Evolutionary conservation across 2,113 vertebrate species (phyloP), one percentile per base, ranked within the genome.

Genomic region (Onychostruthus taczanowskii): DNA sequence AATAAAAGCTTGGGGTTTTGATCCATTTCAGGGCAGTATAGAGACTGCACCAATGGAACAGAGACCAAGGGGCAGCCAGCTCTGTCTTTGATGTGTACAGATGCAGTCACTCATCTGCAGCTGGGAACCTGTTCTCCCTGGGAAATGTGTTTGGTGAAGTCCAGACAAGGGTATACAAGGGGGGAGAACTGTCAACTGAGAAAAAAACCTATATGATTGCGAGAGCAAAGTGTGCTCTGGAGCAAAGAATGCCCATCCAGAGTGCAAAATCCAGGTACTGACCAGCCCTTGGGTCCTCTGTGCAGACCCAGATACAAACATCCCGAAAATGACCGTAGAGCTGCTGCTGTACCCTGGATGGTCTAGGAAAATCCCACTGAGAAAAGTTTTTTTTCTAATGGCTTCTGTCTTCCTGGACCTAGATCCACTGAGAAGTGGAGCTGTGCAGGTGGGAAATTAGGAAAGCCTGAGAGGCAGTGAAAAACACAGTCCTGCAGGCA

Each of bases 121-220:
- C n/a, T 66, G 30, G 69, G 72, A 84, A 70, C 14, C 7, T 59
- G 16, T 12, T 70, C 85, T 92, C 43, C 37, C 30, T 58, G 31
- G n/a, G 41, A 79, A 39, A 58, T 24, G 18, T 4, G 1, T 62
- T 69, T 94, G 58, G 14, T 62, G 39, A 47, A 79, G 17, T 59
- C 55, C 22, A 50, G 37, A 28, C 11, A 46, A 66, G 7, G 9
- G 9, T 49, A 31, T 13, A 53, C 7, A 23, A 3, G 3, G 7
- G 4, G 19, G 8, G 1, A 76, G 18, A 79, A 69, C 2, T 20
- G 7, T 4, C 13, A 53, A 3, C 2, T 0, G 2, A 77, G 37
- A 15, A 12, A 43, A 63, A 78, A 62, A 37, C 6, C 0, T 6
- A 16, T 11, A 18, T 5, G 27, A 37, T 1, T 41, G 31, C 75